phyloP scores from a whole-genome alignment of 2,113 vertebrate species.

The Labeo catla region DNA sequence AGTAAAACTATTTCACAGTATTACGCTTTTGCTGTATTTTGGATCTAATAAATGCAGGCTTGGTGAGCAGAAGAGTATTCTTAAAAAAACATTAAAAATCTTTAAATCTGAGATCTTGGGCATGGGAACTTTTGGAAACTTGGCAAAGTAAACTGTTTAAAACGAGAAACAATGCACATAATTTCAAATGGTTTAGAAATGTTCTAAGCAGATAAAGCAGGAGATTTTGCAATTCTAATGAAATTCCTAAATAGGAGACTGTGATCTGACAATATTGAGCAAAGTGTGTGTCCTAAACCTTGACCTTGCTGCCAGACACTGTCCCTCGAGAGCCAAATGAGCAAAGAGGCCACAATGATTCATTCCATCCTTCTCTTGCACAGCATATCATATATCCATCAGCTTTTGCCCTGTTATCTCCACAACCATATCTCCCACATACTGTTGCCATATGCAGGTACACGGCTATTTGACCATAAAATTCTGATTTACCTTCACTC shows the following conservation, averaged over 20 bases:
- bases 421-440: conserved; percentile 42
- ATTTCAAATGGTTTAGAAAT: not conserved
- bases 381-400: conserved; percentile 54
- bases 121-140: not conserved
- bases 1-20: too few species aligned
- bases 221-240: not conserved
- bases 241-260: not conserved
- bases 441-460: conserved; percentile 19
- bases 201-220: not conserved
- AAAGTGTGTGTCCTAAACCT: conserved; percentile 51
- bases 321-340: conserved; percentile 39
- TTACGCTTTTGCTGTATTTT: too few species aligned
- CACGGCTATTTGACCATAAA: conserved; percentile 57
- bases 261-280: conserved; percentile 24
- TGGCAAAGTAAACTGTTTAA: not conserved
- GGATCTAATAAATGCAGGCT: too few species aligned
- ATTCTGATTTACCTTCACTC: conserved; percentile 52
- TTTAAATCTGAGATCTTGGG: too few species aligned
- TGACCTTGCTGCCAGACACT: conserved; percentile 40
- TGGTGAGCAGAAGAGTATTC: too few species aligned
- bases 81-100: too few species aligned
- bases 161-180: not conserved
- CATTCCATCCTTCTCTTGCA: conserved; percentile 62
- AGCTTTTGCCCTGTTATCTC: conserved; percentile 48
- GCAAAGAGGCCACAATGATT: conserved; percentile 55